Percentiles rank a stretch among this genome's conserved stretches.
These are phyloP conservation scores for Ceyx margarethae DNA, from an alignment of 2,113 vertebrate genomes.

Conservation along the genomic window DNA sequence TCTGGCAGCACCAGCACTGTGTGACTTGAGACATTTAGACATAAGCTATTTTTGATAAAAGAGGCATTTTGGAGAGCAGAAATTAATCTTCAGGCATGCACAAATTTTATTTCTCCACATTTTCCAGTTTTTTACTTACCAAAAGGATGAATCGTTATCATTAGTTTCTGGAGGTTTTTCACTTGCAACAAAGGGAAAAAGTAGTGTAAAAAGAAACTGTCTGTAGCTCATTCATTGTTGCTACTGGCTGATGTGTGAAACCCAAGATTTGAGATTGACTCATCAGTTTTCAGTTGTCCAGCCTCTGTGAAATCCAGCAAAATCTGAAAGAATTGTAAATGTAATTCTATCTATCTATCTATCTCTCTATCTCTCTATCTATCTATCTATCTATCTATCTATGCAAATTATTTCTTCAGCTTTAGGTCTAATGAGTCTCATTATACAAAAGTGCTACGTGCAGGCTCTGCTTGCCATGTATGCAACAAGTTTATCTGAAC, in stretches of 20 bases:
- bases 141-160: neutral
- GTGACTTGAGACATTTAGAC: neutral
- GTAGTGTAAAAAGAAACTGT: neutral
- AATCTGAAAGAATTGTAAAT: neutral
- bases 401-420: neutral
- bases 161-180: neutral
- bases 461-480: neutral
- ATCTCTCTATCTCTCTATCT: neutral
- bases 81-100: neutral
- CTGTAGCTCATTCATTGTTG: neutral
- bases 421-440: neutral
- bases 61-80: neutral
- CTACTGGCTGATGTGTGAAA: neutral
- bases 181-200: neutral
- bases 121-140: neutral
- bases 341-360: no score
- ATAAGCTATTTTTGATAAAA: neutral
- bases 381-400: neutral
- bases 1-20: fast-evolving
- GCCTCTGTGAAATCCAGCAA: neutral
- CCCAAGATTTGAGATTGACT: neutral
- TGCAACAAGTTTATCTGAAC: neutral
- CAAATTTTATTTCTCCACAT: neutral
- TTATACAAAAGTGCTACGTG: neutral
- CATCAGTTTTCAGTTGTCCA: neutral